Percentiles rank a stretch among this genome's conserved stretches.
Evolutionary conservation across 2,888 invertebrate species (phyloP).

Genomic region (Tryphoninae sp.): DNA sequence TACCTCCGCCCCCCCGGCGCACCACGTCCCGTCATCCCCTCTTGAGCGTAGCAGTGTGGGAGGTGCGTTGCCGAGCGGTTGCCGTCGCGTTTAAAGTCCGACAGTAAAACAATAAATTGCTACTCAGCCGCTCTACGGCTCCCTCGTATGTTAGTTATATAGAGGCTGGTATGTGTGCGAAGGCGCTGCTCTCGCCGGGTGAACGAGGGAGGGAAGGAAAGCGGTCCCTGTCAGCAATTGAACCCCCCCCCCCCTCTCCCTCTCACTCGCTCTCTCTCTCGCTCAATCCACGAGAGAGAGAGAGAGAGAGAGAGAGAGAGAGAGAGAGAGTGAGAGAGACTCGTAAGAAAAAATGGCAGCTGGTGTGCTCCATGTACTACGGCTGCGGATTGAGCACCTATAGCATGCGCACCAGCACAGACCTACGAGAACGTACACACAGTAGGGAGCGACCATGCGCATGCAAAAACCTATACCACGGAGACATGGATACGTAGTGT

Average conservation of each 20-base stretch:
- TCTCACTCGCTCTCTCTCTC: conserved; percentile 72
- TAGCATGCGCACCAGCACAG: conserved; percentile 65
- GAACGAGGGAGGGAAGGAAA: conserved; percentile 73
- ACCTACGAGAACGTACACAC: conserved; percentile 56
- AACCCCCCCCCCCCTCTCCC: conserved; percentile 71
- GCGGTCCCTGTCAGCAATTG: conserved; percentile 80
- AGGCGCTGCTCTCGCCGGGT: conserved; percentile 43
- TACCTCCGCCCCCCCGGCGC: not conserved
- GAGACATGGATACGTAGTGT: not conserved
- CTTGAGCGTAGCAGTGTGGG: conserved; percentile 49
- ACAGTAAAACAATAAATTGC: conserved; percentile 80
- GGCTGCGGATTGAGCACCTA: conserved; percentile 82
- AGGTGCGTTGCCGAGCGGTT: conserved; percentile 58
- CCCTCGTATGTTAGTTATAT: conserved; percentile 51
- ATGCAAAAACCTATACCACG: conserved; percentile 7
- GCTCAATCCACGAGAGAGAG: conserved; percentile 83
- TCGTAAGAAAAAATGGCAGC: conserved; percentile 82
- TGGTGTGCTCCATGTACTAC: conserved; percentile 73
- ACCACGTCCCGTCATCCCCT: not conserved
- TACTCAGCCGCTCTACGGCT: conserved; percentile 67
- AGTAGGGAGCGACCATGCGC: conserved; percentile 60
- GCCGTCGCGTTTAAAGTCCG: conserved; percentile 67
- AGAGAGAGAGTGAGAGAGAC: conserved; percentile 78
- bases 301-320: conserved; percentile 78
- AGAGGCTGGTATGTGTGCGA: conserved; percentile 30